Percentiles rank a stretch among this genome's conserved stretches.
Evolutionary conservation across 2,888 invertebrate genomes (phyloP).

Genomic region (Reticulitermes lucifugus): DNA sequence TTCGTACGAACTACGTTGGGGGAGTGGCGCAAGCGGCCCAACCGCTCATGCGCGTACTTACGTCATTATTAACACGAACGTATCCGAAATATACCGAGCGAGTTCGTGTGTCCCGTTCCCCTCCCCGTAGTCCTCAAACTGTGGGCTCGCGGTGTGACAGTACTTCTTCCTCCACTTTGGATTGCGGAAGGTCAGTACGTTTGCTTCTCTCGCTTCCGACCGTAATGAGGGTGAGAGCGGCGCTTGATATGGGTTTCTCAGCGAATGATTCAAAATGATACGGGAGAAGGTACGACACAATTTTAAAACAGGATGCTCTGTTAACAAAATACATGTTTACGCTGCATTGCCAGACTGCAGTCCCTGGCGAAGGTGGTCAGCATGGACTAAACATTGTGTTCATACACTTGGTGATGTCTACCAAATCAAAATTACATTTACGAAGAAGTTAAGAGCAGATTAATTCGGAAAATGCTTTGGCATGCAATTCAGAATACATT

Average conservation of each 20-base stretch:
- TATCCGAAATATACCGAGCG: constrained; percentile 39
- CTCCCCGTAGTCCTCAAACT: neutral
- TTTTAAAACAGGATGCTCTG: no score
- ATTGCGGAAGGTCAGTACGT: constrained; percentile 49
- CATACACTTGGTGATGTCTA: no score
- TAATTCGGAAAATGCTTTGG: no score
- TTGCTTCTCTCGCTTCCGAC: constrained; percentile 21
- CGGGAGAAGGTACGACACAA: no score
- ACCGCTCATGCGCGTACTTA: constrained; percentile 45
- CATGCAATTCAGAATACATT: no score
- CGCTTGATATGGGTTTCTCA: constrained; percentile 25
- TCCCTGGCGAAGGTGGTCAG: no score
- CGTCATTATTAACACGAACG: constrained; percentile 4
- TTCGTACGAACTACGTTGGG: constrained; percentile 20
- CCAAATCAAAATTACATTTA: no score
- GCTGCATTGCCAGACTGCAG: no score
- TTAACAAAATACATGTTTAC: no score
- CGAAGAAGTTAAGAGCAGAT: no score
- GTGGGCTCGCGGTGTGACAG: neutral
- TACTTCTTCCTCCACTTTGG: constrained; percentile 22
- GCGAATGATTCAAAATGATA: neutral
- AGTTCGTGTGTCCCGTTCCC: neutral
- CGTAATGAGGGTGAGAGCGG: constrained; percentile 1
- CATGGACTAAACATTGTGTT: no score
- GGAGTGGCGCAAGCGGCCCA: constrained; percentile 34